A percentile compares a stretch with the other conserved stretches of the same genome.
Evolutionary conservation across 2,113 vertebrate species (phyloP).

Genomic region (Cavia porcellus): DNA sequence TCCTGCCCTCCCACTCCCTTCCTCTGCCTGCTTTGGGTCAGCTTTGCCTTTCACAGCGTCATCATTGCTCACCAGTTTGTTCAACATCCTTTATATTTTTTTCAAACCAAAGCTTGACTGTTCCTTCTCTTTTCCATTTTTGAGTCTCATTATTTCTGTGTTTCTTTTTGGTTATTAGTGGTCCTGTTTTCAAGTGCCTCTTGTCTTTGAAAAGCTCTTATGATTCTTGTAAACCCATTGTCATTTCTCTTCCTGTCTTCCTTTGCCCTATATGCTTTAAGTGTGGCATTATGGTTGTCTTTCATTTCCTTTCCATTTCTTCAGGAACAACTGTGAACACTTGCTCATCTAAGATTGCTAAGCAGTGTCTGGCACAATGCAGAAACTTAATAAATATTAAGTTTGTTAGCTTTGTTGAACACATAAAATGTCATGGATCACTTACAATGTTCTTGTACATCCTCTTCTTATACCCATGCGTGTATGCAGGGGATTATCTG

Average conservation of each 20-base stretch:
- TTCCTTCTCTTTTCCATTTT: slow-evolving; percentile 11
- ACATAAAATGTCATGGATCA: neutral
- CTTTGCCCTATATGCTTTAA: neutral
- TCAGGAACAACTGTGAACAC: neutral
- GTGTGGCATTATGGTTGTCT: neutral
- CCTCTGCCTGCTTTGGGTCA: neutral
- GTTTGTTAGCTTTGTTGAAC: slow-evolving; percentile 12
- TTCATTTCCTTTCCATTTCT: neutral
- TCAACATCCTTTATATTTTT: neutral
- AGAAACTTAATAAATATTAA: slow-evolving; percentile 45
- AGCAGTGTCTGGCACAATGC: neutral
- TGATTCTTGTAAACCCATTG: slow-evolving; percentile 53
- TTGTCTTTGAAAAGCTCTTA: slow-evolving; percentile 74
- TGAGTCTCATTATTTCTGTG: slow-evolving; percentile 66
- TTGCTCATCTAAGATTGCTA: neutral
- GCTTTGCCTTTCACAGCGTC: neutral
- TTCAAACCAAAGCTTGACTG: slow-evolving; percentile 41
- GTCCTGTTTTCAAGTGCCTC: slow-evolving; percentile 64
- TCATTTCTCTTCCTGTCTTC: slow-evolving; percentile 25
- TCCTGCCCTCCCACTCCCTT: neutral
- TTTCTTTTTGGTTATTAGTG: slow-evolving; percentile 65
- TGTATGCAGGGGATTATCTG: neutral
- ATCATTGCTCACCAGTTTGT: neutral
- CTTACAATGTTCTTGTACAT: neutral
- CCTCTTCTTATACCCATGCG: neutral